phyloP scores from a whole-genome alignment of 2,113 vertebrate species.

The Bufo bufo region DNA sequence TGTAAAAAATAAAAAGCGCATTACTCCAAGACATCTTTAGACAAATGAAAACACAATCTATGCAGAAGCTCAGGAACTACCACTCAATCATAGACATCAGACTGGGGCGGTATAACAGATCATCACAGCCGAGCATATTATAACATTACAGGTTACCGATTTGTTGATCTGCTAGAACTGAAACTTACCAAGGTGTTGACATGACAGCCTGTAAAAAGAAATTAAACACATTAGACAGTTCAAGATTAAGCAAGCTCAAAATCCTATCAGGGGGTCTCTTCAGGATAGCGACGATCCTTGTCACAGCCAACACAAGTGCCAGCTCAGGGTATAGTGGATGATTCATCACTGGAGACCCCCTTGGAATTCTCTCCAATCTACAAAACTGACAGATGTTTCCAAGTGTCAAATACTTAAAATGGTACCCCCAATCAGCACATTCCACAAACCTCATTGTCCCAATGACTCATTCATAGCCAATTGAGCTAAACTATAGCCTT shows the following conservation, averaged over 20 bases:
- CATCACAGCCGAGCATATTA: neutral
- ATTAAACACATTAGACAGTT: neutral
- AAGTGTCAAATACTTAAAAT: too few relatives aligned
- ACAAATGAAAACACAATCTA: too few relatives aligned
- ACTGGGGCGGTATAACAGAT: conserved; percentile 70
- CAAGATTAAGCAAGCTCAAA: neutral
- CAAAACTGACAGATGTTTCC: too few relatives aligned
- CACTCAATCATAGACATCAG: conserved; percentile 71
- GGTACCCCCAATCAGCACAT: too few relatives aligned
- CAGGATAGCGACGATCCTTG: conserved; percentile 54
- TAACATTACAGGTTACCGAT: neutral
- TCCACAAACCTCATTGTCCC: too few relatives aligned
- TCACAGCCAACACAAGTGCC: conserved; percentile 50
- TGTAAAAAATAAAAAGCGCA: too few relatives aligned
- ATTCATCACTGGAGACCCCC: conserved; percentile 29
- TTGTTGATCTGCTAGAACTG: neutral
- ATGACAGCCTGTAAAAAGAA: neutral
- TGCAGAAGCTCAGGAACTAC: conserved; percentile 65
- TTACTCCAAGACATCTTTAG: too few relatives aligned
- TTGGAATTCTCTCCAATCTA: too few relatives aligned
- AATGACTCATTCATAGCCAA: too few relatives aligned
- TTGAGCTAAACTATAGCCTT: too few relatives aligned
- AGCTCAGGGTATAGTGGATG: conserved; percentile 55
- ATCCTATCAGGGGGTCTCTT: conserved; percentile 8
- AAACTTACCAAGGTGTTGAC: neutral